These are phyloP conservation scores for Chelon auratus DNA, from an alignment of 2,797 vertebrate species.

Conservation along the genomic window DNA sequence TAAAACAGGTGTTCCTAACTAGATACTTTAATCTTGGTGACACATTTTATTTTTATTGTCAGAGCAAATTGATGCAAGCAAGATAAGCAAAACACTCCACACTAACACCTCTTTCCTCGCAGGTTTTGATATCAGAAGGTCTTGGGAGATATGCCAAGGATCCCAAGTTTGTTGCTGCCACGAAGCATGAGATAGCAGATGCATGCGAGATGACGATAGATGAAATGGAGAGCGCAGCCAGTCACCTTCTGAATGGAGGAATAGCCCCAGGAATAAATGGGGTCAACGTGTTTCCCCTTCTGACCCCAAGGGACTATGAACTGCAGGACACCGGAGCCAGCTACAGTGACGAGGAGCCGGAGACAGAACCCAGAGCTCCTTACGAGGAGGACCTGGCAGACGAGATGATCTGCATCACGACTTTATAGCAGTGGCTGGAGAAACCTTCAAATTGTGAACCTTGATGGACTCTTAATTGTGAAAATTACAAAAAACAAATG, in stretches of 20 bases:
- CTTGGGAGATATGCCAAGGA: conserved; percentile 97
- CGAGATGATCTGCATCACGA: conserved; percentile 99
- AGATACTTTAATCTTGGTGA: neutral
- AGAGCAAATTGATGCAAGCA: conserved; percentile 15
- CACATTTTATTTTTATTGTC: conserved; percentile 9
- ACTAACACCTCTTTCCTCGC: conserved; percentile 39
- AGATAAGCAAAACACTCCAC: conserved; percentile 11
- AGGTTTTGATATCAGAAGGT: conserved; percentile 99
- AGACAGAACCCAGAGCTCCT: conserved; percentile 81
- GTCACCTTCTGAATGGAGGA: conserved; percentile 93
- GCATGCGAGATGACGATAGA: conserved; percentile 99
- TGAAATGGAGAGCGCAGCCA: conserved; percentile 99
- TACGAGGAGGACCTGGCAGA: conserved; percentile 99
- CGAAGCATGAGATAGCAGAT: conserved; percentile 97
- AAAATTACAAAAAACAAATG: conserved; percentile 67
- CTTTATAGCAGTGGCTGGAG: conserved; percentile 91
- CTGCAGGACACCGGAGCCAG: conserved; percentile 92
- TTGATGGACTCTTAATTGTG: conserved; percentile 56
- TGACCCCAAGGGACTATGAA: conserved; percentile 90
- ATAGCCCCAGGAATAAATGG: conserved; percentile 87
- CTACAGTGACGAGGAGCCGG: conserved; percentile 97
- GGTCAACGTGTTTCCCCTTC: conserved; percentile 87
- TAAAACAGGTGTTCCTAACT: neutral
- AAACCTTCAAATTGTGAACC: conserved; percentile 44
- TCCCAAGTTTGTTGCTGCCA: conserved; percentile 97